These are phyloP conservation scores for Hyaena hyaena DNA, from an alignment of 2,113 vertebrate genomes.

Conservation along the genomic window DNA sequence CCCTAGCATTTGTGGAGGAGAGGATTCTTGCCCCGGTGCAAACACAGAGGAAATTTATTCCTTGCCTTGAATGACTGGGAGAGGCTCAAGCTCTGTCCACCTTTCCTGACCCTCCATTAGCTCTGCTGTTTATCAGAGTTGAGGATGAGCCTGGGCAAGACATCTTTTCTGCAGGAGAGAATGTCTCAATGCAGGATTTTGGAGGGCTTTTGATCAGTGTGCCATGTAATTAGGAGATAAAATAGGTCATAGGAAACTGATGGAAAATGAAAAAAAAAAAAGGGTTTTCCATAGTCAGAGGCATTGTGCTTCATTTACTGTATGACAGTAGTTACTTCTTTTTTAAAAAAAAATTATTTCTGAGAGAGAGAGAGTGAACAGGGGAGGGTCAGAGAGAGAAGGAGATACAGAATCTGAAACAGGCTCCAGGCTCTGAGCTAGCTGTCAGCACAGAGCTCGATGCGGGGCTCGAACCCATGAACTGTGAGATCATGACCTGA, in stretches of 20 bases:
- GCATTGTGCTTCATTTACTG: not conserved
- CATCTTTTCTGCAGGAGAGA: not conserved
- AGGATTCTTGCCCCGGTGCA: not conserved
- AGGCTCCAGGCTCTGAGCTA: too few species aligned
- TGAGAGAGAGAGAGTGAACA: too few species aligned
- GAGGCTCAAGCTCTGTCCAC: not conserved
- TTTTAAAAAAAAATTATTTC: too few species aligned
- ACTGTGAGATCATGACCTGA: too few species aligned
- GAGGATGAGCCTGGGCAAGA: not conserved
- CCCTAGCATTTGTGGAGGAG: not conserved
- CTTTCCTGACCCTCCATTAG: not conserved
- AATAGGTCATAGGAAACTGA: not conserved
- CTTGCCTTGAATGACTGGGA: not conserved
- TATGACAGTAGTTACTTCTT: not conserved
- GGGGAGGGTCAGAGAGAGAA: too few species aligned
- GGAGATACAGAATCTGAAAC: too few species aligned
- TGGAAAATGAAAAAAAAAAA: not conserved
- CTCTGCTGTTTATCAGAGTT: not conserved
- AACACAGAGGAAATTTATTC: not conserved
- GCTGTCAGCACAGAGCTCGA: too few species aligned
- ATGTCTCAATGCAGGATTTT: not conserved
- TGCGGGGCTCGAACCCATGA: too few species aligned
- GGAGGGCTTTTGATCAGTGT: not conserved
- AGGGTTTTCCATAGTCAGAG: not conserved
- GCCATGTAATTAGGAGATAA: slow-evolving; percentile 5